A percentile compares a stretch with the other conserved stretches of the same genome.
Conservation (phyloP, 2,113 vertebrate species). For the Sterna hirundo region DNA sequence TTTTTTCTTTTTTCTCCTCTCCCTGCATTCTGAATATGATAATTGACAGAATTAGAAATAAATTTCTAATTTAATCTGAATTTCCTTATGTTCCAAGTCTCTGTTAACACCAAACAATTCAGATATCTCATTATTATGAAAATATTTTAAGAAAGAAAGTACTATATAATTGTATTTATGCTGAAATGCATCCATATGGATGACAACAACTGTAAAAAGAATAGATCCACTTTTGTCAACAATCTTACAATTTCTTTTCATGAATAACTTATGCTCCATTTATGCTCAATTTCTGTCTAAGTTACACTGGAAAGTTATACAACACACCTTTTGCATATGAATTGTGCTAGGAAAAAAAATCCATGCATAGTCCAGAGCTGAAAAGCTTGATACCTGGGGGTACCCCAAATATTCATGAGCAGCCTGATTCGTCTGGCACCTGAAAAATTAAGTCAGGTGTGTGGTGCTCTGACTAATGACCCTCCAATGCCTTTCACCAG, state of each 20-base stretch:
- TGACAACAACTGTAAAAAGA: slow-evolving; percentile 27
- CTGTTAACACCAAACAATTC: neutral
- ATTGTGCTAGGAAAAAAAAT: neutral
- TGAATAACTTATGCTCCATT: slow-evolving; percentile 50
- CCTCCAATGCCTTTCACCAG: neutral
- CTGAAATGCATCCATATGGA: neutral
- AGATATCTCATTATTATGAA: neutral
- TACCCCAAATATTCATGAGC: neutral
- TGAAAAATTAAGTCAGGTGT: neutral
- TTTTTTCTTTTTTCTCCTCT: neutral
- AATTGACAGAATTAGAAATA: neutral
- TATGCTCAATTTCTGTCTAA: slow-evolving; percentile 4
- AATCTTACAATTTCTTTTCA: slow-evolving; percentile 42
- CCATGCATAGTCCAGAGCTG: neutral
- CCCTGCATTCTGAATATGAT: neutral
- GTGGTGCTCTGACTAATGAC: neutral
- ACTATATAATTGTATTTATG: neutral
- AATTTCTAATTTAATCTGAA: neutral
- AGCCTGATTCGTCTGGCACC: neutral
- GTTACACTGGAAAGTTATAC: neutral
- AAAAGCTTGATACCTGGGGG: neutral
- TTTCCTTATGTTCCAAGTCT: neutral
- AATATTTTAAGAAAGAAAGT: neutral
- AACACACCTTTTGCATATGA: slow-evolving; percentile 25
- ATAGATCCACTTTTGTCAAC: slow-evolving; percentile 14